Base-by-base conservation (phyloP, 2,888 invertebrate species). In the Pseudeuparius sepicola region DNA sequence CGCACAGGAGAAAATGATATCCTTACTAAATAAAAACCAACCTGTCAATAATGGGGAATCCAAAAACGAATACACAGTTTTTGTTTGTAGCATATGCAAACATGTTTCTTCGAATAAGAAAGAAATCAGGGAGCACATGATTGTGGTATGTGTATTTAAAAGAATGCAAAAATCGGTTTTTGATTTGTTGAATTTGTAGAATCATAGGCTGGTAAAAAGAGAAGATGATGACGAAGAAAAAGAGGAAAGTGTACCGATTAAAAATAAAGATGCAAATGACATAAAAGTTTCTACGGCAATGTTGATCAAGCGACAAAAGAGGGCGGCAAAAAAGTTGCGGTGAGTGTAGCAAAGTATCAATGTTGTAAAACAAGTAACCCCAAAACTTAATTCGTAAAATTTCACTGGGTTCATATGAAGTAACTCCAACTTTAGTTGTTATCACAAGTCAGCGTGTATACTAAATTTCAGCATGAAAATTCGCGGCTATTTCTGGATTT, bases 91-190 rank as follows among this genome's bases (percentile, higher is more conserved):
- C 26, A 61, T 65, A 44, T 71, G 71, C 49, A 63, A 63, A 16
- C 56, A 57, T 37, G 64, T 64, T 15, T 69, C 64, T 49, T 53
- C 57, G 17, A 60, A 60, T 14, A 60, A 67, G 37, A 64, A 65
- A 34, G 60, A 60, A 36, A 64, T 70, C 40, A 64, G 61, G 43
- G 54, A 61, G 35, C 71, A 71, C 45, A 69, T 71, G 69, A 64
- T 70, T 45, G 51, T 56, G 39, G 66, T 46, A 36, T 28, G 34
- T 14, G n/a, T 6, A n/a, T n/a, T n/a, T n/a, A n/a, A n/a, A n/a
- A n/a, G n/a, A n/a, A n/a, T n/a, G n/a, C n/a, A n/a, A n/a, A n/a
- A n/a, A n/a, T n/a, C n/a, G n/a, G n/a, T n/a, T n/a, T n/a, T n/a
- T n/a, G n/a, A n/a, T n/a, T 4, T 5, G 4, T 20, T 2, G 6